Evolutionary conservation across 2,113 vertebrate species (phyloP).

Genomic region (Agapornis roseicollis): DNA sequence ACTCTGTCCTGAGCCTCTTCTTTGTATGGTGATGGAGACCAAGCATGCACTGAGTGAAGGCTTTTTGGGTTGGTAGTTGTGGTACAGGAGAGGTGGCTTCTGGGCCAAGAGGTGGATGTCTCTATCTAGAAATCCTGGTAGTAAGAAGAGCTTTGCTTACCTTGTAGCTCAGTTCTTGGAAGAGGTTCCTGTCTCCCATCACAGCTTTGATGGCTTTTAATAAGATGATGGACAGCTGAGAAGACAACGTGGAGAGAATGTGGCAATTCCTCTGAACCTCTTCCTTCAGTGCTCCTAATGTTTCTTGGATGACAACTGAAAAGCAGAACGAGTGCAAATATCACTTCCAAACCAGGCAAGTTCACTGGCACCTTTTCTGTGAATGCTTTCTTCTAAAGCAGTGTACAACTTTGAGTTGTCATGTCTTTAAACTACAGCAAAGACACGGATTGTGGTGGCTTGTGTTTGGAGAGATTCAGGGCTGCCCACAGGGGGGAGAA

Average conservation of each 20-base stretch:
- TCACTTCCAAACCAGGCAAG: neutral
- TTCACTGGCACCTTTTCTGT: neutral
- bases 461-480: neutral
- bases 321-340: neutral
- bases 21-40: neutral
- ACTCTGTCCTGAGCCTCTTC: neutral
- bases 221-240: accelerated
- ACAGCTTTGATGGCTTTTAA: constrained; percentile 9
- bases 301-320: neutral
- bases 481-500: neutral
- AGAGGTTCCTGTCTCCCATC: neutral
- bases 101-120: neutral
- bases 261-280: neutral
- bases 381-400: neutral
- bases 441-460: accelerated
- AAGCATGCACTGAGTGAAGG: neutral
- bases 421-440: neutral
- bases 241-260: neutral
- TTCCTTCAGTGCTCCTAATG: accelerated
- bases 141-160: neutral
- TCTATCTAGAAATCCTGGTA: neutral
- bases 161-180: neutral
- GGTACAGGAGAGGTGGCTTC: neutral
- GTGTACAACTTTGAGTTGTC: accelerated
- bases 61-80: neutral